A percentile compares a stretch with the other conserved stretches of the same genome.
Evolutionary conservation across 37 sponge, comb jelly and placozoan species (phyloP).

Genomic region (Hormiphora californensis): DNA sequence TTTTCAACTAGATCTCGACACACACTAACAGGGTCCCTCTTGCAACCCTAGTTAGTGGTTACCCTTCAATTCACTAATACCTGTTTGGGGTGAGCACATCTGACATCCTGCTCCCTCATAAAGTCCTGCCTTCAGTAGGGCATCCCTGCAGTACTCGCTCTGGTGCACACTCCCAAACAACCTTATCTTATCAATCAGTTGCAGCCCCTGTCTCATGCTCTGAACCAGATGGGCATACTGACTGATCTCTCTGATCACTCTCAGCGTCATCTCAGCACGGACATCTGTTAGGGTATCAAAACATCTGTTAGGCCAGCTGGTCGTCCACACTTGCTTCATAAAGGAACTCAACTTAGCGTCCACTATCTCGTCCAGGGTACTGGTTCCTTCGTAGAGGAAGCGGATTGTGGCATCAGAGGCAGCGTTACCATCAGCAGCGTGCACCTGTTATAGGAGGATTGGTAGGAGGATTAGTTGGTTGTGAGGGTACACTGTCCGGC

Average conservation of each 20-base stretch:
- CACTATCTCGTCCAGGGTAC: not conserved
- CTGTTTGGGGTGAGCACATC: not conserved
- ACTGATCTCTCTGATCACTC: not conserved
- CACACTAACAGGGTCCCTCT: too few species aligned
- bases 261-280: not conserved
- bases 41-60: too few species aligned
- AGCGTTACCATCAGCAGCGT: not conserved
- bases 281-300: not conserved
- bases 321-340: not conserved
- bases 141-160: constrained; percentile 13
- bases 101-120: constrained; percentile 15
- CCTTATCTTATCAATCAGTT: not conserved
- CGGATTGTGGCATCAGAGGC: not conserved
- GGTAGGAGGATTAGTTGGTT: too few species aligned
- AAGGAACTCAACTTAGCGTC: not conserved
- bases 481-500: too few species aligned
- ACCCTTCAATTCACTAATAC: too few species aligned
- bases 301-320: not conserved
- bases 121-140: not conserved
- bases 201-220: not conserved
- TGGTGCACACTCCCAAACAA: not conserved
- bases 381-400: not conserved
- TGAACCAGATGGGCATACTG: not conserved
- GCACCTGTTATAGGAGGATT: too few species aligned
- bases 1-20: too few species aligned